These are phyloP conservation scores for Molorchus minor DNA, from an alignment of 2,888 invertebrate genomes.

Conservation along the genomic window DNA sequence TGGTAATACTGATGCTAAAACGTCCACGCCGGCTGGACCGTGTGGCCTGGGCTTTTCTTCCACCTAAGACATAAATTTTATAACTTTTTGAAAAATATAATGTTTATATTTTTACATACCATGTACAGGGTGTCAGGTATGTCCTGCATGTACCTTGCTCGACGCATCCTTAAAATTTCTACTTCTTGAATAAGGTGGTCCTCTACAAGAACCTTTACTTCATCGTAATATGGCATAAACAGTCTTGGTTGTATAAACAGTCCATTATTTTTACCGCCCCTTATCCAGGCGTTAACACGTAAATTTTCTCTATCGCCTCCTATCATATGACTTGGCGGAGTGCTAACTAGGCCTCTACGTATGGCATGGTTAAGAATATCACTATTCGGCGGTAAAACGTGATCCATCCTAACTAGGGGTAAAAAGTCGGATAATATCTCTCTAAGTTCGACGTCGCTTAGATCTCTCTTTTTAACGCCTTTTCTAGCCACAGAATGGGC, in stretches of 20 bases:
- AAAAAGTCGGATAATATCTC: conserved; percentile 86
- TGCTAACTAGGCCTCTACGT: conserved; percentile 79
- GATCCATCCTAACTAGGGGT: conserved; percentile 87
- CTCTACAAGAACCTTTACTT: conserved; percentile 88
- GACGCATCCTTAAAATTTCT: conserved; percentile 55
- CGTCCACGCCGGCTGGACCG: conserved; percentile 69
- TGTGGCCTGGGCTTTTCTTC: conserved; percentile 48
- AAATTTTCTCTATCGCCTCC: conserved; percentile 76
- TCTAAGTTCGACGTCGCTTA: conserved; percentile 85
- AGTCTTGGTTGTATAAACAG: conserved; percentile 85
- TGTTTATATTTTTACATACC: conserved; percentile 62
- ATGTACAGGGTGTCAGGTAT: conserved; percentile 96
- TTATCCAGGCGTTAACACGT: conserved; percentile 82
- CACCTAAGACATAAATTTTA: conserved; percentile 13
- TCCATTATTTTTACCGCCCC: conserved; percentile 76
- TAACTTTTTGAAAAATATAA: not conserved
- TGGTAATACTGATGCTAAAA: conserved; percentile 73
- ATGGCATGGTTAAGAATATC: conserved; percentile 77
- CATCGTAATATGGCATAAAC: conserved; percentile 95
- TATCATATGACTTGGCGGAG: conserved; percentile 86
- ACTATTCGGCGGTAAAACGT: conserved; percentile 85
- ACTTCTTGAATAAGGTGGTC: conserved; percentile 84
- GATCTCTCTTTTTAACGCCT: conserved; percentile 82
- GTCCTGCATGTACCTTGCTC: conserved; percentile 75
- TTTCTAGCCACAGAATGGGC: conserved; percentile 91